Evolutionary conservation across 2,113 vertebrate species (phyloP), one percentile per base, ranked within the genome.

Genomic region (Elanus axillaris): DNA sequence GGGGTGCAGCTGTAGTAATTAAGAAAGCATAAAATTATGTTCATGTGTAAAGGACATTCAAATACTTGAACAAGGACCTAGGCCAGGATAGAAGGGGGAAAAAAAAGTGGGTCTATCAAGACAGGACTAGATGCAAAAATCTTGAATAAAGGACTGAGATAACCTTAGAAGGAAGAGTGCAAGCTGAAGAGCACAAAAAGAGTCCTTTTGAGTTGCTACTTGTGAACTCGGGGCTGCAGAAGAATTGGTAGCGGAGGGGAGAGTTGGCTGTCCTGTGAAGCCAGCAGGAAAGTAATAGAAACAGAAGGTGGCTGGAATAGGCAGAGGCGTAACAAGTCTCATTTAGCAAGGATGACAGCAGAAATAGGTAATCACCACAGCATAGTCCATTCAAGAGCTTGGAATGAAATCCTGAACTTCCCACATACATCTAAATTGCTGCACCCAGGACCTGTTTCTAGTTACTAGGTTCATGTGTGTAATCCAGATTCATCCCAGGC

Each of bases 1-100:
- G 3, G 3, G 3, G 3, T 4, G 13, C 18, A 21, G 3, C n/a
- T n/a, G 4, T 4, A 83, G 18, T 19, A 50, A 55, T 9, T 68
- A 7, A 47, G 8, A 32, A 90, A 75, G 7, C 2, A 8, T 43
- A 86, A 86, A 9, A 47, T 50, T 18, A 63, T 9, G 8, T 68
- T 83, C 1, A 7, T 13, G 9, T 27, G 5, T 59, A 48, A 69
- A 64, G 26, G 59, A 68, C 8, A 20, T 50, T 47, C 14, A 69
- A 59, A 64, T 26, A 52, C 11, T 52, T 55, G 6, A 68, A 45
- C 25, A 83, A 50, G 8, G 20, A 27, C 9, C 5, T 6, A 29
- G 4, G 43, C 23, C 10, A 81, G 32, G 7, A 60, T 53, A 42
- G 11, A 23, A 29, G 14, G 7, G 1, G 9, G 19, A 3, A 6